phyloP scores from a whole-genome alignment of 1,140 invertebrate genomes.

The Paraescarpia echinospica region DNA sequence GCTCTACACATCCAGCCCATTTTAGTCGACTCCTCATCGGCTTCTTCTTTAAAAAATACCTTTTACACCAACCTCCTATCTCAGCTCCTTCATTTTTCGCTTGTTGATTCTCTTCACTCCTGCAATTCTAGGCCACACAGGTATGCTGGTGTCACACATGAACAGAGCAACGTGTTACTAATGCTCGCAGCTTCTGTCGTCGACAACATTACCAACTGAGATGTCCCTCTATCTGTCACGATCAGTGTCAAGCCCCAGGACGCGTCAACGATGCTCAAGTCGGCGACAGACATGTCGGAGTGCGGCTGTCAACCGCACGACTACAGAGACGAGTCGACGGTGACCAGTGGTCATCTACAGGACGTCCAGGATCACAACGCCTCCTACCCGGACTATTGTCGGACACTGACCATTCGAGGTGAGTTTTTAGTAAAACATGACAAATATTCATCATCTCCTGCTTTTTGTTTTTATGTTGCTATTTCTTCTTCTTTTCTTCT shows the following conservation, averaged over 20 bases:
- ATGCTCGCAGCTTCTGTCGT: background rate
- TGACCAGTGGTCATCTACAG: background rate
- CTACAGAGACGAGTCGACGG: background rate
- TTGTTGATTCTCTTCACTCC: too few species aligned
- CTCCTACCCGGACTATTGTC: conserved; percentile 24
- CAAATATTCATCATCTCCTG: background rate
- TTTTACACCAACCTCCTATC: too few species aligned
- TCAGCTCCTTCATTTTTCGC: too few species aligned
- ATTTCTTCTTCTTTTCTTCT: background rate
- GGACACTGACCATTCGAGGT: conserved; percentile 23
- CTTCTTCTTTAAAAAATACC: too few species aligned
- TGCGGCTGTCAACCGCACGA: background rate
- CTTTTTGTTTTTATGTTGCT: background rate
- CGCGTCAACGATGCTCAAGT: background rate
- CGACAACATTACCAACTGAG: background rate
- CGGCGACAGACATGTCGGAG: background rate
- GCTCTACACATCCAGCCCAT: too few species aligned
- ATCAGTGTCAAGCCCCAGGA: background rate
- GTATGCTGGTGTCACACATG: too few species aligned
- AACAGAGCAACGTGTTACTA: background rate
- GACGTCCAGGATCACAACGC: background rate
- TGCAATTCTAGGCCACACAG: too few species aligned
- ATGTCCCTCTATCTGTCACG: background rate
- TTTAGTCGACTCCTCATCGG: too few species aligned
- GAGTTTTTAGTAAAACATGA: background rate